A percentile compares a stretch with the other conserved stretches of the same genome.
These are phyloP conservation scores for Drosophila flavopinicola DNA, from an alignment of 2,888 invertebrate species.

Conservation along the genomic window DNA sequence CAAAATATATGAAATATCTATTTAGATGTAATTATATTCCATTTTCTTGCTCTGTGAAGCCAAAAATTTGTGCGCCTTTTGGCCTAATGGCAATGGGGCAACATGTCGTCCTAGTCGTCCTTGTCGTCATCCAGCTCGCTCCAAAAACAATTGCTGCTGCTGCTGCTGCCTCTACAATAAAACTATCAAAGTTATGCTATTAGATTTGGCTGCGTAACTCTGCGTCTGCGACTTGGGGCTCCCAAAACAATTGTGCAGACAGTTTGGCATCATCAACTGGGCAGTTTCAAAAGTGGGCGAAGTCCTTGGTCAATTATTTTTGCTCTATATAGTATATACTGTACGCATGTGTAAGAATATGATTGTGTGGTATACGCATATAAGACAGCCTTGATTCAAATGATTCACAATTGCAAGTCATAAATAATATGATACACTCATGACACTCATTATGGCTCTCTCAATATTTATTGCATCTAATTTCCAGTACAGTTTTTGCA, in stretches of 20 bases:
- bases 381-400: neutral
- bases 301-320: constrained; percentile 51
- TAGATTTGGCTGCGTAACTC: constrained; percentile 67
- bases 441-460: too few species aligned
- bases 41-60: constrained; percentile 1
- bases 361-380: neutral
- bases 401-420: neutral
- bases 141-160: too few species aligned
- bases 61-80: constrained; percentile 34
- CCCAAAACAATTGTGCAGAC: constrained; percentile 68
- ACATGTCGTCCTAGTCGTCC: constrained; percentile 29
- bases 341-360: neutral
- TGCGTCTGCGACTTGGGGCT: constrained; percentile 51
- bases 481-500: too few species aligned
- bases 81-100: constrained; percentile 49
- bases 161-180: constrained; percentile 19
- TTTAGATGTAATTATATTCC: too few species aligned
- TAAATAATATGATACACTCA: neutral
- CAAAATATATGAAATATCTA: too few species aligned
- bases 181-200: constrained; percentile 62
- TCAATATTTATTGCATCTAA: too few species aligned
- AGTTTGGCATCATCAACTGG: constrained; percentile 69
- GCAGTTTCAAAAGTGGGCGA: constrained; percentile 27
- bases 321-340: neutral
- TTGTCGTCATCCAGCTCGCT: constrained; percentile 15